Percentiles rank a stretch among this genome's conserved stretches.
Conservation (phyloP, 2,113 vertebrate genomes). For the Rutilus rutilus region DNA sequence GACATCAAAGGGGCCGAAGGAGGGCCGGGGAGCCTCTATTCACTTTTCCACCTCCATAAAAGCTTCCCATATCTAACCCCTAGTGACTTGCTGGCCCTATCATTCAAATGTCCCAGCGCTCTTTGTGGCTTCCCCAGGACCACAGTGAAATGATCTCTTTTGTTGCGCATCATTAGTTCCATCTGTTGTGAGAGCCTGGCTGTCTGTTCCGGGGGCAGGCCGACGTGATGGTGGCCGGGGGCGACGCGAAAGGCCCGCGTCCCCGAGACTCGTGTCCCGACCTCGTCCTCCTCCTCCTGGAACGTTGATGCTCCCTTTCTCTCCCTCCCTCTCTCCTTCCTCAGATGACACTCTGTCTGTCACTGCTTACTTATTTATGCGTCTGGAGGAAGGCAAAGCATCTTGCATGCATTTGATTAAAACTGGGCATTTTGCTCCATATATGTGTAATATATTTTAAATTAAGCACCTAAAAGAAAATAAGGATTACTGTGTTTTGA, state of each 20-base stretch:
- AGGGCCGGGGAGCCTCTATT: conserved; percentile 60
- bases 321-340: conserved; percentile 10
- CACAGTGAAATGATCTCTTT: conserved; percentile 83
- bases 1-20: conserved; percentile 64
- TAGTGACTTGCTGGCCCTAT: conserved; percentile 73
- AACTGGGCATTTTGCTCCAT: conserved; percentile 32
- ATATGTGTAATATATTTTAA: neutral
- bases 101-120: conserved; percentile 75
- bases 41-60: conserved; percentile 64
- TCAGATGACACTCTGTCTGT: conserved; percentile 53
- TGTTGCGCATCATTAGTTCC: conserved; percentile 88
- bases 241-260: conserved; percentile 72
- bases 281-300: conserved; percentile 65
- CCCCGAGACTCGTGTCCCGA: conserved; percentile 71
- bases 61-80: conserved; percentile 66
- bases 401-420: conserved; percentile 37
- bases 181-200: conserved; percentile 81
- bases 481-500: neutral
- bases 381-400: conserved; percentile 48
- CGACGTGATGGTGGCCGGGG: conserved; percentile 79
- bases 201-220: conserved; percentile 79
- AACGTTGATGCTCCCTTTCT: conserved; percentile 56
- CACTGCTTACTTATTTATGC: conserved; percentile 68
- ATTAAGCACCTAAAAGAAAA: neutral
- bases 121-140: conserved; percentile 77